A percentile compares a stretch with the other conserved stretches of the same genome.
These are phyloP conservation scores for Kradibia gibbosae DNA, from an alignment of 1,140 invertebrate species.

Conservation along the genomic window DNA sequence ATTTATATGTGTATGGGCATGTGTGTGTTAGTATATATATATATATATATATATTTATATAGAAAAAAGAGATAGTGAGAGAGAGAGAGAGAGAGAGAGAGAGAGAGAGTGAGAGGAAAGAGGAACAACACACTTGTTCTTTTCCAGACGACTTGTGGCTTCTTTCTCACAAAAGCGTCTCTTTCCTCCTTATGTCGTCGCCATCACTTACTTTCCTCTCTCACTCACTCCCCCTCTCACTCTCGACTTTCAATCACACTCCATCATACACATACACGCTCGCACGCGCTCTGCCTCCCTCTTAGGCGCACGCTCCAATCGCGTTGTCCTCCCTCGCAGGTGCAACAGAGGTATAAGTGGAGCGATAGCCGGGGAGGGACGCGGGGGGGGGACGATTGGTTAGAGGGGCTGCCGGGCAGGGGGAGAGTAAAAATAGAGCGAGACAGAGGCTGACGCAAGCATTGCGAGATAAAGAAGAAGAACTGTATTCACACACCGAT, in stretches of 20 bases:
- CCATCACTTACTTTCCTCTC: background rate
- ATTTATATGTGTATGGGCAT: no score
- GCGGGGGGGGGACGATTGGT: background rate
- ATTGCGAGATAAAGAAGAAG: constrained; percentile 6
- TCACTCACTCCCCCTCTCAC: background rate
- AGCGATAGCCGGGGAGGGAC: background rate
- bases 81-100: no score
- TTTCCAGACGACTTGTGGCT: background rate
- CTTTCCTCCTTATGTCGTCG: background rate
- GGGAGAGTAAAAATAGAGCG: background rate
- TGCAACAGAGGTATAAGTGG: background rate
- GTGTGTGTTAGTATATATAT: no score
- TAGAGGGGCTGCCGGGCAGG: background rate
- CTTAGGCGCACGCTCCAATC: background rate
- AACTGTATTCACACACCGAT: constrained; percentile 37
- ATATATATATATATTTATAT: no score
- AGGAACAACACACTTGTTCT: constrained; percentile 2
- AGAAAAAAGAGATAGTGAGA: no score
- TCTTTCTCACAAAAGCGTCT: background rate
- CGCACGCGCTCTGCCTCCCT: background rate
- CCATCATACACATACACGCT: background rate
- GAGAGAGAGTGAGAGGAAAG: background rate
- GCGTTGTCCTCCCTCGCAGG: constrained; percentile 20
- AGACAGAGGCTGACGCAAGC: background rate
- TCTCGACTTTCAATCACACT: background rate